Percentiles rank a stretch among this genome's conserved stretches.
phyloP scores from a whole-genome alignment of 2,888 invertebrate genomes.

The Andrena bicolor region DNA sequence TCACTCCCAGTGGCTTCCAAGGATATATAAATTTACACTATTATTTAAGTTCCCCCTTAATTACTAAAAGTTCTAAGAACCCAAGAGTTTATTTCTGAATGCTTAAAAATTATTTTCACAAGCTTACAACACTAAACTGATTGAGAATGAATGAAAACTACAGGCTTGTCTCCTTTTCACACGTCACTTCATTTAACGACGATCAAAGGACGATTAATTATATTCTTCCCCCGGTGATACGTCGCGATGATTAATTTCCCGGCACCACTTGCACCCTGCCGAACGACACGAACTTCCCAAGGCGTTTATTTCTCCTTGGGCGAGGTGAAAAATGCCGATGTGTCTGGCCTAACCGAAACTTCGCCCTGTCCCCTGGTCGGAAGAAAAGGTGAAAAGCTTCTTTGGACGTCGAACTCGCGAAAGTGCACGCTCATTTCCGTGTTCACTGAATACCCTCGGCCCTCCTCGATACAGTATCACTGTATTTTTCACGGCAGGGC shows the following conservation, averaged over 20 bases:
- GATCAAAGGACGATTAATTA: constrained; percentile 38
- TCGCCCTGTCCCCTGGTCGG: not conserved
- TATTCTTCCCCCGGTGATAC: not conserved
- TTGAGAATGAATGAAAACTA: not conserved
- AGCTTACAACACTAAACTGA: not conserved
- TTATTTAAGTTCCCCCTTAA: not conserved
- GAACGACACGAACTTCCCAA: not conserved
- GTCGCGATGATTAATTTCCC: constrained; percentile 32
- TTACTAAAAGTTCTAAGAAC: not conserved
- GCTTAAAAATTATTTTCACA: not conserved
- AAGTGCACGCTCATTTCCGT: constrained; percentile 51
- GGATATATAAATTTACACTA: too few species aligned
- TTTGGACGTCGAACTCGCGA: constrained; percentile 37
- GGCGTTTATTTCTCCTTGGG: not conserved
- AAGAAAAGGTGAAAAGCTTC: constrained; percentile 28
- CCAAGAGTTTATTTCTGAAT: not conserved
- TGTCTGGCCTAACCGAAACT: constrained; percentile 19
- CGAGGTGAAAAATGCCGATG: constrained; percentile 42
- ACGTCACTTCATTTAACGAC: constrained; percentile 14
- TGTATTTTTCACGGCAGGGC: constrained; percentile 34
- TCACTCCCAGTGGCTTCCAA: too few species aligned
- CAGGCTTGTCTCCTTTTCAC: not conserved
- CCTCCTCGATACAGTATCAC: constrained; percentile 29
- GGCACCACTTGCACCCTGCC: not conserved
- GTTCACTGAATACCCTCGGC: constrained; percentile 32